Conservation (phyloP, 2,113 vertebrate genomes). For the Lonchura striata region DNA sequence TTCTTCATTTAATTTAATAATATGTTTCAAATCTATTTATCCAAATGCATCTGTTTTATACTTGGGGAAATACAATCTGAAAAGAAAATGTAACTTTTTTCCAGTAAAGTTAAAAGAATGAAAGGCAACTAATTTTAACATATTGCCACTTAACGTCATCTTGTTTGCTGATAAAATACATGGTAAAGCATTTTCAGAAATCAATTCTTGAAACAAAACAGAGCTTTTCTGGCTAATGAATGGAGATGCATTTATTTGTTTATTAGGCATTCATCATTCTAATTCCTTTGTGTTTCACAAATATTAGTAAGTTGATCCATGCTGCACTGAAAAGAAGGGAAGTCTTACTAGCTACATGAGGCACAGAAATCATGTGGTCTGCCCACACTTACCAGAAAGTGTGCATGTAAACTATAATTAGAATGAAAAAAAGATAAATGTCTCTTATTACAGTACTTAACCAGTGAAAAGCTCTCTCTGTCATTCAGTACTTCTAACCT, state of each 20-base stretch:
- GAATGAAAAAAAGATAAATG: neutral
- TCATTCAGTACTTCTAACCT: neutral
- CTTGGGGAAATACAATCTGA: constrained; percentile 43
- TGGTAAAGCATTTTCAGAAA: constrained; percentile 51
- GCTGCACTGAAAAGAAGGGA: neutral
- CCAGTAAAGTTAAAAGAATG: constrained; percentile 57
- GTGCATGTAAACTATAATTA: neutral
- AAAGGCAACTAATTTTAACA: constrained; percentile 64
- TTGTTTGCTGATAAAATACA: constrained; percentile 54
- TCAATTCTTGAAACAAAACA: constrained; percentile 56
- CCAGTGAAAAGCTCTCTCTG: neutral
- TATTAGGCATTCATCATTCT: constrained; percentile 11
- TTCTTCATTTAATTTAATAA: constrained; percentile 64
- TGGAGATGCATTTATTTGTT: constrained; percentile 47
- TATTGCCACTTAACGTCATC: constrained; percentile 65
- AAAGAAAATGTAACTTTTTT: constrained; percentile 56
- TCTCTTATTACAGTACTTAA: neutral
- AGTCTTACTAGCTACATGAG: neutral
- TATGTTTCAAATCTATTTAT: constrained; percentile 60
- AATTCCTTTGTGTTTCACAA: constrained; percentile 2
- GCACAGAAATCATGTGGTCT: neutral
- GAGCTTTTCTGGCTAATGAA: constrained; percentile 53
- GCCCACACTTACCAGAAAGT: neutral
- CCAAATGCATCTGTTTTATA: constrained; percentile 61
- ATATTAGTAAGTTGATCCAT: neutral